A percentile compares a stretch with the other conserved stretches of the same genome.
Evolutionary conservation across 2,113 vertebrate genomes (phyloP).

Genomic region (Phycodurus eques): DNA sequence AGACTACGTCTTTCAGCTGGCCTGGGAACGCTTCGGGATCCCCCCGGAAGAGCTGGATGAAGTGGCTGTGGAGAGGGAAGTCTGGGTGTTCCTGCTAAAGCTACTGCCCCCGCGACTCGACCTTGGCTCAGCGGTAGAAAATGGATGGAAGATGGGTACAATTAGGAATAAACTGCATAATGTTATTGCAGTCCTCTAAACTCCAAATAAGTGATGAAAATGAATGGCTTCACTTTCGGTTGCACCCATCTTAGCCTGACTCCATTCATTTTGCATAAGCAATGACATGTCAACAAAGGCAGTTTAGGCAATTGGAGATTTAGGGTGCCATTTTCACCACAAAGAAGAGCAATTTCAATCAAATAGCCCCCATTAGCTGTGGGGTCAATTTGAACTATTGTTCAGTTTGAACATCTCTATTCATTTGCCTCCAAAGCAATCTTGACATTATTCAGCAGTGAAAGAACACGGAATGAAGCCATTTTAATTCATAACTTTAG

Average conservation of each 20-base stretch:
- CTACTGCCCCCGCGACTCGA: no score
- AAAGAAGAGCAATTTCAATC: constrained; percentile 29
- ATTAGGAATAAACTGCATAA: not conserved
- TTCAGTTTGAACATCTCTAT: constrained; percentile 32
- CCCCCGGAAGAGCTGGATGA: no score
- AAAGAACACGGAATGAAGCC: constrained; percentile 9
- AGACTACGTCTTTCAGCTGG: no score
- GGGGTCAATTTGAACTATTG: constrained; percentile 18
- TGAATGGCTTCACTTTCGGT: constrained; percentile 31
- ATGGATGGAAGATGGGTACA: constrained; percentile 4
- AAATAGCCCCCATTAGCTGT: constrained; percentile 32
- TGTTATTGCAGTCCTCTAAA: constrained; percentile 3
- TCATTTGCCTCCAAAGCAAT: constrained; percentile 21
- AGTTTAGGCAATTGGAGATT: constrained; percentile 26
- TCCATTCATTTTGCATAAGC: constrained; percentile 33
- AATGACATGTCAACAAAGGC: constrained; percentile 53
- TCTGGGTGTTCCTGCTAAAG: no score
- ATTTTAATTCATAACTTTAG: not conserved
- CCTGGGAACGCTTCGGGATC: no score
- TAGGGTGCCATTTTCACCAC: constrained; percentile 25
- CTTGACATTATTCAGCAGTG: not conserved
- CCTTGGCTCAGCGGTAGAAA: no score
- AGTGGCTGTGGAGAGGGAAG: no score
- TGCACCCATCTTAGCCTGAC: constrained; percentile 30
- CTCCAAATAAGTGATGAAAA: constrained; percentile 18